Percentiles rank a stretch among this genome's conserved stretches.
These are phyloP conservation scores for Manis pentadactyla DNA, from an alignment of 2,797 vertebrate genomes.

Conservation along the genomic window DNA sequence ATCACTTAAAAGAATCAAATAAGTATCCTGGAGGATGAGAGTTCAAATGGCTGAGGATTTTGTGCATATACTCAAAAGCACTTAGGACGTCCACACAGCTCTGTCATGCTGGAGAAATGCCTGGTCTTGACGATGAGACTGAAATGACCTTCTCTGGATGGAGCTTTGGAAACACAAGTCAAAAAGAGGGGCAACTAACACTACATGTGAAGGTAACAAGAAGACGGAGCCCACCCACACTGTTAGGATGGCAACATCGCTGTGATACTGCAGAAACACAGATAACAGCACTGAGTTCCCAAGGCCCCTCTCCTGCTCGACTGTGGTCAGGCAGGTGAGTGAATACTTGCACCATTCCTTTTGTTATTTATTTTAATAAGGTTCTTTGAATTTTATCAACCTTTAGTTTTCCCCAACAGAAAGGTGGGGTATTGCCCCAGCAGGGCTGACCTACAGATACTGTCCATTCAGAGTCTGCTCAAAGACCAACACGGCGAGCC, in stretches of 20 bases:
- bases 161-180: background rate
- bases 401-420: background rate
- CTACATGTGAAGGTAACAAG: too few relatives aligned
- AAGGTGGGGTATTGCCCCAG: background rate
- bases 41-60: background rate
- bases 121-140: background rate
- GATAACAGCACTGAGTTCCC: background rate
- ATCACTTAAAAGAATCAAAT: background rate
- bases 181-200: background rate
- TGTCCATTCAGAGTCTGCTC: background rate
- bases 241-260: background rate
- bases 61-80: too few relatives aligned
- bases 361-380: background rate
- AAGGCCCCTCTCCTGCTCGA: background rate
- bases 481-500: background rate
- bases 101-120: background rate
- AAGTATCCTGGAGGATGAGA: background rate
- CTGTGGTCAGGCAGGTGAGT: background rate
- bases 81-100: background rate
- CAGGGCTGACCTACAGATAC: background rate
- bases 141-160: background rate
- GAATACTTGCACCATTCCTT: background rate
- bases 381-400: background rate
- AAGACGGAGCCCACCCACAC: rapidly evolving
- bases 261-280: background rate